A percentile compares a stretch with the other conserved stretches of the same genome.
Conservation (phyloP, 2,888 invertebrate genomes). For the Eudasyphora cyanicolor region DNA sequence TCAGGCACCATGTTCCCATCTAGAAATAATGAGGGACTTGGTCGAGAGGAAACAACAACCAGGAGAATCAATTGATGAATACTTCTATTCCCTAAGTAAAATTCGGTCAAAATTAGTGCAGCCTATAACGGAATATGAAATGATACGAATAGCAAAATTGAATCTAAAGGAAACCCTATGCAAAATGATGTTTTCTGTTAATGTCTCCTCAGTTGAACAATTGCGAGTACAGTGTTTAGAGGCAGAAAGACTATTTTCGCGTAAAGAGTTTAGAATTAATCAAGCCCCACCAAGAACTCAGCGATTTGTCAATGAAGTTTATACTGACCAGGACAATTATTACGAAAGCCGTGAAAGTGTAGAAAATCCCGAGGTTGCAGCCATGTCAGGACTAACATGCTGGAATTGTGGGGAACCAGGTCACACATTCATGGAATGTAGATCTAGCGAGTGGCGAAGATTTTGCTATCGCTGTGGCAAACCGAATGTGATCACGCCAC, state of each 20-base stretch:
- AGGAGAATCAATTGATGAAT: too few species aligned
- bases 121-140: constrained; percentile 19
- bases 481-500: constrained; percentile 5
- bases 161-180: neutral
- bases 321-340: neutral
- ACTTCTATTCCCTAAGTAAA: neutral
- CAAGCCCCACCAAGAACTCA: neutral
- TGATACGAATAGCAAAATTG: neutral
- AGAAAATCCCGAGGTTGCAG: neutral
- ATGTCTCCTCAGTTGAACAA: constrained; percentile 9
- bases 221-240: constrained; percentile 6
- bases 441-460: neutral
- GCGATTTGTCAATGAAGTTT: neutral
- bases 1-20: neutral
- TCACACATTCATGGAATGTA: neutral
- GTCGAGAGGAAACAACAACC: too few species aligned
- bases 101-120: neutral
- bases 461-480: constrained; percentile 26
- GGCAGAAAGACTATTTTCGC: neutral
- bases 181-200: neutral
- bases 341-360: neutral
- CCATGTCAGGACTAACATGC: neutral
- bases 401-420: constrained; percentile 8
- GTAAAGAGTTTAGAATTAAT: neutral
- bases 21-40: too few species aligned